Conservation (phyloP, 2,797 vertebrate species). For the Acrossocheilus fasciatus region DNA sequence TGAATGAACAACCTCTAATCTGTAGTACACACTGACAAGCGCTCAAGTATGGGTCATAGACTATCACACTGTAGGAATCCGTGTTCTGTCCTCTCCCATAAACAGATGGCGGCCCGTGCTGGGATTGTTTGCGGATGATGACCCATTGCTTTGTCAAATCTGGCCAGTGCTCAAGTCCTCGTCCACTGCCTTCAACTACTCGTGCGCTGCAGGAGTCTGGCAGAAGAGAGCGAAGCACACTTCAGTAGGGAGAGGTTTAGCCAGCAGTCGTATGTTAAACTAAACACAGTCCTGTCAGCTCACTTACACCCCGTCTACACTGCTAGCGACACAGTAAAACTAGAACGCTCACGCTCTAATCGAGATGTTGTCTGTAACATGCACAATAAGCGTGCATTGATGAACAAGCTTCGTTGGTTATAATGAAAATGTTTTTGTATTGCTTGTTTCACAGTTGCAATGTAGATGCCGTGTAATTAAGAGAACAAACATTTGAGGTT, state of each 20-base stretch:
- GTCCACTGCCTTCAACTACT: constrained; percentile 62
- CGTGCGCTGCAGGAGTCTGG: constrained; percentile 55
- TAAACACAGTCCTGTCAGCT: constrained; percentile 47
- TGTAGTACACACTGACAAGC: constrained; percentile 53
- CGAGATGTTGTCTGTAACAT: neutral
- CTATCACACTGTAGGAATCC: constrained; percentile 43
- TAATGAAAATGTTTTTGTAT: neutral
- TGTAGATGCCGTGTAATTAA: neutral
- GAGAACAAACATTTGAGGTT: neutral
- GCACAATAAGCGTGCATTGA: neutral
- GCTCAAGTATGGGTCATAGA: constrained; percentile 56
- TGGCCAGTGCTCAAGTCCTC: constrained; percentile 63
- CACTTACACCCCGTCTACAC: neutral
- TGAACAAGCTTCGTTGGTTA: neutral
- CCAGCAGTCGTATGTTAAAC: constrained; percentile 36
- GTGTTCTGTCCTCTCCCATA: constrained; percentile 54
- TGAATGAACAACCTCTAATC: constrained; percentile 58
- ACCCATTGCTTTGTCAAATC: constrained; percentile 64
- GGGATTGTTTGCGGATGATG: constrained; percentile 69
- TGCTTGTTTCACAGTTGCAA: neutral
- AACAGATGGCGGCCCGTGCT: constrained; percentile 68
- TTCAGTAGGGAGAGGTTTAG: constrained; percentile 32
- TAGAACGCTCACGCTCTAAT: neutral
- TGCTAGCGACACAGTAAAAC: neutral
- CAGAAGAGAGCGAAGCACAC: constrained; percentile 18